Evolutionary conservation across 2,113 vertebrate species (phyloP).

Genomic region (Datnioides undecimradiatus): DNA sequence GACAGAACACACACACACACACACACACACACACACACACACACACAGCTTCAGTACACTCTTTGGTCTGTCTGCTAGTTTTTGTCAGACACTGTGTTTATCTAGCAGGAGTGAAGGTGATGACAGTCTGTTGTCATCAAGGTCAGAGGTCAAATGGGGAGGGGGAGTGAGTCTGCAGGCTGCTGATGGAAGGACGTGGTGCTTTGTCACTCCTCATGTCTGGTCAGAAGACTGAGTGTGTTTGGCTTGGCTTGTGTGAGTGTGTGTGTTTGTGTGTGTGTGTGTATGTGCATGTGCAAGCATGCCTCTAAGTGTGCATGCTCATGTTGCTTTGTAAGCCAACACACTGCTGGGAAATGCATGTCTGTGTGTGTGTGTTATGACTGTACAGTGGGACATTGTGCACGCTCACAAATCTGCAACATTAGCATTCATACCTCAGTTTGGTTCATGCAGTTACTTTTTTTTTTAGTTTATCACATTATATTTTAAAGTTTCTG

Average conservation of each 20-base stretch:
- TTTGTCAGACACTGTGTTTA: conserved; percentile 76
- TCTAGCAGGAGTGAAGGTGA: conserved; percentile 75
- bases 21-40: conserved; percentile 28
- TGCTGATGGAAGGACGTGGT: conserved; percentile 73
- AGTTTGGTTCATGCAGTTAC: background rate
- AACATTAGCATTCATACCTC: conserved; percentile 31
- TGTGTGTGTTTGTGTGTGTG: conserved; percentile 33
- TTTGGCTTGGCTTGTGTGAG: conserved; percentile 41
- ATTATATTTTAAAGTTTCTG: background rate
- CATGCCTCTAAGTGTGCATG: conserved; percentile 7
- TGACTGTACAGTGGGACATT: conserved; percentile 48
- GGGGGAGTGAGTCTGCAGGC: conserved; percentile 58
- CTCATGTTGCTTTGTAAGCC: conserved; percentile 44
- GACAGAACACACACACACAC: conserved; percentile 9
- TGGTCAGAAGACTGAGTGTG: conserved; percentile 44
- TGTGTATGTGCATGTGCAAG: conserved; percentile 7
- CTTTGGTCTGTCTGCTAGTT: conserved; percentile 24
- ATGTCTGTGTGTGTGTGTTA: conserved; percentile 32
- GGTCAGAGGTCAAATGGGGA: conserved; percentile 76
- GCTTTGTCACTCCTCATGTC: conserved; percentile 71
- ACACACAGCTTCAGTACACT: conserved; percentile 1
- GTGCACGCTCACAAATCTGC: conserved; percentile 35
- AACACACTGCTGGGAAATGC: conserved; percentile 58
- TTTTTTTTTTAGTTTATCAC: background rate
- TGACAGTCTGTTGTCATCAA: conserved; percentile 82